Evolutionary conservation across 2,888 invertebrate species (phyloP), one percentile per base, ranked within the genome.

Genomic region (Cyaniris semiargus): DNA sequence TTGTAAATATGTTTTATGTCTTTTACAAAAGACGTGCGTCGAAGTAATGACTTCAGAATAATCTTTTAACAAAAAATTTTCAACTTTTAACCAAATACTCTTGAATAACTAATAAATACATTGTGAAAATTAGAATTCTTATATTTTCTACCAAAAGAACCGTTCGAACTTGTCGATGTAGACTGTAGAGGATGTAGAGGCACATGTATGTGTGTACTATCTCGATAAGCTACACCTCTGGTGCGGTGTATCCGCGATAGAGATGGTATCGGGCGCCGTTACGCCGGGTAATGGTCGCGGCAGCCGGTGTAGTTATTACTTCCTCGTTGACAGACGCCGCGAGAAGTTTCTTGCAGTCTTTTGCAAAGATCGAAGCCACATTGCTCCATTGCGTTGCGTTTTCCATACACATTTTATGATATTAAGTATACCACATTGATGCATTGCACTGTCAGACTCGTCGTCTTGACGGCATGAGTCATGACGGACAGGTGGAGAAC

Each of bases 261-360:
- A 87, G 90, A 90, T 90, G 86, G 87, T 91, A 91, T 91, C 91
- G 85, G 86, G 85, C 85, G 88, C 90, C 90, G 91, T 90, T 92
- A 92, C 90, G 90, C 90, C 91, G 90, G 89, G 92, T 93, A 92
- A 92, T 92, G 90, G 88, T 86, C 87, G 90, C 88, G 89, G 91
- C 92, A 91, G 93, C 91, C 91, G 92, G 92, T 90, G 88, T 92
- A 90, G 89, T 89, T 93, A 93, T 93, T 93, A 87, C 93, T 93
- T 93, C 93, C 93, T 90, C 84, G 87, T 86, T 84, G 87, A 85
- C 85, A 86, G 84, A 87, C 87, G 87, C 74, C 66, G 18, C 27
- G 23, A 7, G 27, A 21, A n/a, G n/a, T n/a, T 13, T 23, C 13
- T 60, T 13, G 23, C 60, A 23, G 15, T 23, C 21, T 23, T 21